A percentile compares a stretch with the other conserved stretches of the same genome.
Evolutionary conservation across 2,888 invertebrate genomes (phyloP).

Genomic region (Carpatolechia fugitivella): DNA sequence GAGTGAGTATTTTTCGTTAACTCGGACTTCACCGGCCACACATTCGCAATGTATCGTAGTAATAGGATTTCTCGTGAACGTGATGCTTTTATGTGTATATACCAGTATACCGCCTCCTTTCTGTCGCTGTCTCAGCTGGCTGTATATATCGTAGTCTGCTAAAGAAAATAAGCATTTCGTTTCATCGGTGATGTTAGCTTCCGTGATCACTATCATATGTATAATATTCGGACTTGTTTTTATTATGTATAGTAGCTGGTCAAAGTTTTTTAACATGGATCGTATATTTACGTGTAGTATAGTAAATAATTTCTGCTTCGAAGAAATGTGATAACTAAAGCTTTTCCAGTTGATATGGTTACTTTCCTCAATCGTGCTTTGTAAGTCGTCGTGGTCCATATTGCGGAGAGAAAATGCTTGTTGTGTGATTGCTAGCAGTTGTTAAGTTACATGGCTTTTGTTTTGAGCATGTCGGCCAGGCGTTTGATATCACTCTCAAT

Average conservation of each 20-base stretch:
- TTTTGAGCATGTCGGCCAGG: not conserved
- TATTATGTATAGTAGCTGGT: constrained; percentile 20
- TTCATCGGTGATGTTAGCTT: constrained; percentile 17
- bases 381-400: not conserved
- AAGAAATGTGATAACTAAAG: not conserved
- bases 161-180: constrained; percentile 10
- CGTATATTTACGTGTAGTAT: constrained; percentile 10
- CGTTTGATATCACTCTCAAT: not conserved
- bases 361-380: not conserved
- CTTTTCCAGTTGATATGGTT: not conserved
- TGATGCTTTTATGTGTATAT: constrained; percentile 11
- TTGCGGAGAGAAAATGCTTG: no score
- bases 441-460: not conserved
- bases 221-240: constrained; percentile 3
- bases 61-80: not conserved
- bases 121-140: constrained; percentile 9
- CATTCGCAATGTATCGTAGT: constrained; percentile 6
- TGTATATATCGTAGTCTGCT: constrained; percentile 16
- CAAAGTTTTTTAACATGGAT: constrained; percentile 19
- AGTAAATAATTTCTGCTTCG: not conserved
- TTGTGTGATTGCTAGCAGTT: not conserved
- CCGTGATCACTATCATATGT: constrained; percentile 18
- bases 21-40: not conserved
- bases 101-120: constrained; percentile 18
- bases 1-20: not conserved